Evolutionary conservation across 1,140 invertebrate genomes (phyloP), one percentile per base, ranked within the genome.

Genomic region (Drosophila sulfurigaster): DNA sequence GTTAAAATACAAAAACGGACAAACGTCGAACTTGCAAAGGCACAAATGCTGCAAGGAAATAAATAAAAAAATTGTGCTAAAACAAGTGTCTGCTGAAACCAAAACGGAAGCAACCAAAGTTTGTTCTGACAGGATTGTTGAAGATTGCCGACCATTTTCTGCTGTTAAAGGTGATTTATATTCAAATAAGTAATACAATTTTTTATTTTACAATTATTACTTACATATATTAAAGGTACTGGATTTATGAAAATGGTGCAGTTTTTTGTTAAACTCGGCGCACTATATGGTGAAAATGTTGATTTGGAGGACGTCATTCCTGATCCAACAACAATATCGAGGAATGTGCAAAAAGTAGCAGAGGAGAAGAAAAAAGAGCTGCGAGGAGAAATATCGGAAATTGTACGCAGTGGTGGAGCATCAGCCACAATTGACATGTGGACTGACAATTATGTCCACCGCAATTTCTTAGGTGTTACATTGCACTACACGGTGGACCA

Each of bases 381-480:
- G 10, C 25, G 20, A 54, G 28, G 35, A 1, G 69, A 77, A 58
- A 59, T 77, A 13, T 45, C 5, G 5, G 11, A 68, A 5, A 30
- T 72, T 56, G 67, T 66, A 2, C 15, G 30, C n/a, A 67, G 52
- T 5, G 69, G 68, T n/a, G 15, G 59, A 32, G 75, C 63, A 28
- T 41, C 75, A 11, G 60, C 60, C 2, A 73, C 70, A 28, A 38
- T 70, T 0, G 54, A 74, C 13, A 48, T 78, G 54, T 78, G 65
- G 65, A 66, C 60, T 10, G 65, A 78, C 45, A 74, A 78, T 48
- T 78, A 69, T 51, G 52, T 69, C 0, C 30, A 70, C 8, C 25
- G 76, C 8, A 74, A 78, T 30, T 69, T 78, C 38, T 46, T 74
- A 15, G 76, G 76, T 0, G 70, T 74, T 1, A 78, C 76, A 43